Percentiles rank a stretch among this genome's conserved stretches.
Evolutionary conservation across 2,797 vertebrate genomes (phyloP).

Genomic region (Thalassophryne amazonica): DNA sequence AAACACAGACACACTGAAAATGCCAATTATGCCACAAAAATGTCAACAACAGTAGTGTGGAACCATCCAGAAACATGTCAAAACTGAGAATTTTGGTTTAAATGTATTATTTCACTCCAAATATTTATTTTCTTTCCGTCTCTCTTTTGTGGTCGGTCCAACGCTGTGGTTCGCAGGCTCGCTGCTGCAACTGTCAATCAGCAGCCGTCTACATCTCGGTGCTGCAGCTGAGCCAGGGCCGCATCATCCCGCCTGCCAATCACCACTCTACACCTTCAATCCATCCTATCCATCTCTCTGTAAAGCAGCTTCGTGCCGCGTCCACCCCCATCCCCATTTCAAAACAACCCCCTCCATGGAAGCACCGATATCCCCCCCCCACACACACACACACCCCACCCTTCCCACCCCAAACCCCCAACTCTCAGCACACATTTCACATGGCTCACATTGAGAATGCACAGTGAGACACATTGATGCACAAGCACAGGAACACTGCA

Average conservation of each 20-base stretch:
- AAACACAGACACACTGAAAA: too few relatives aligned
- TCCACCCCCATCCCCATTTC: conserved; percentile 18
- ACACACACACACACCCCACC: conserved; percentile 18
- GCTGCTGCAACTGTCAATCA: conserved; percentile 84
- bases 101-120: conserved; percentile 43
- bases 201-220: conserved; percentile 81
- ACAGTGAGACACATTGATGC: not conserved
- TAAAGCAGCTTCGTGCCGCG: conserved; percentile 51
- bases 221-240: conserved; percentile 83
- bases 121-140: not conserved
- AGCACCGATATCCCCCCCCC: conserved; percentile 40
- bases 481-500: conserved; percentile 16
- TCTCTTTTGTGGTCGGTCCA: conserved; percentile 53
- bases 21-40: conserved; percentile 16
- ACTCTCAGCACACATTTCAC: conserved; percentile 37
- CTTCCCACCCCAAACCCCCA: conserved; percentile 36
- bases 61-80: conserved; percentile 45
- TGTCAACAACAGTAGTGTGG: conserved; percentile 45
- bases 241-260: conserved; percentile 85
- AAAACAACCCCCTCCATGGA: conserved; percentile 51
- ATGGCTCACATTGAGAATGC: conserved; percentile 7
- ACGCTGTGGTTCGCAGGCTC: conserved; percentile 61
- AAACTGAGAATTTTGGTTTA: conserved; percentile 39
- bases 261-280: conserved; percentile 75
- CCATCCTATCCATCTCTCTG: conserved; percentile 60